Evolutionary conservation across 2,797 vertebrate genomes (phyloP).

Genomic region (Sebastes glaucus): DNA sequence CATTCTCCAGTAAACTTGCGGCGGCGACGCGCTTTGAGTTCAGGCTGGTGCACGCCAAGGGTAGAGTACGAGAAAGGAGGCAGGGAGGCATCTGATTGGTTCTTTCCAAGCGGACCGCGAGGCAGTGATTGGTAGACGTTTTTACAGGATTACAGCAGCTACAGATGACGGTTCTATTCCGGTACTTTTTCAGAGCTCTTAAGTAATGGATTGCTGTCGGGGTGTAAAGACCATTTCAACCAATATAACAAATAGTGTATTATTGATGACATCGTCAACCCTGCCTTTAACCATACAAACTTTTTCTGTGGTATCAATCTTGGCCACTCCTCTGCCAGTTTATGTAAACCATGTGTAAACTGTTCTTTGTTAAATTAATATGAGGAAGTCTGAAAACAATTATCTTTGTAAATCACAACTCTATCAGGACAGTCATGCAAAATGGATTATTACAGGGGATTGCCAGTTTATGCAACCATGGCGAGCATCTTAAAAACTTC

Average conservation of each 20-base stretch:
- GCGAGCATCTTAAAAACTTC: not conserved
- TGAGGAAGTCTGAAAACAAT: not conserved
- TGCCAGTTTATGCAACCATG: not conserved
- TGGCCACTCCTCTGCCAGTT: not conserved
- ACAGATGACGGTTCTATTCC: too few relatives aligned
- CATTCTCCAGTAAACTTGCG: too few relatives aligned
- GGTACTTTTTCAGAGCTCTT: rapidly evolving
- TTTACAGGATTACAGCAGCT: too few relatives aligned
- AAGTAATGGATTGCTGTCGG: too few relatives aligned
- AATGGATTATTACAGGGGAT: not conserved
- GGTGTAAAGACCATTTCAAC: not conserved
- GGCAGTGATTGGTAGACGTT: too few relatives aligned
- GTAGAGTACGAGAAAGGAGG: too few relatives aligned
- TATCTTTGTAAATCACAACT: not conserved
- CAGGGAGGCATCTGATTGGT: too few relatives aligned
- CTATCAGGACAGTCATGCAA: not conserved
- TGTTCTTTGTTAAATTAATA: not conserved
- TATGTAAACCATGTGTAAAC: not conserved
- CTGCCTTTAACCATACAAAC: not conserved
- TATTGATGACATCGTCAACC: rapidly evolving
- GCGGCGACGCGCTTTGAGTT: rapidly evolving
- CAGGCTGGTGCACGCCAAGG: too few relatives aligned
- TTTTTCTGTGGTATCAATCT: not conserved
- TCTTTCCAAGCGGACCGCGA: too few relatives aligned
- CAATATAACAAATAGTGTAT: too few relatives aligned